These are phyloP conservation scores for Yponomeuta sedellus DNA, from an alignment of 2,888 invertebrate species.

Conservation along the genomic window DNA sequence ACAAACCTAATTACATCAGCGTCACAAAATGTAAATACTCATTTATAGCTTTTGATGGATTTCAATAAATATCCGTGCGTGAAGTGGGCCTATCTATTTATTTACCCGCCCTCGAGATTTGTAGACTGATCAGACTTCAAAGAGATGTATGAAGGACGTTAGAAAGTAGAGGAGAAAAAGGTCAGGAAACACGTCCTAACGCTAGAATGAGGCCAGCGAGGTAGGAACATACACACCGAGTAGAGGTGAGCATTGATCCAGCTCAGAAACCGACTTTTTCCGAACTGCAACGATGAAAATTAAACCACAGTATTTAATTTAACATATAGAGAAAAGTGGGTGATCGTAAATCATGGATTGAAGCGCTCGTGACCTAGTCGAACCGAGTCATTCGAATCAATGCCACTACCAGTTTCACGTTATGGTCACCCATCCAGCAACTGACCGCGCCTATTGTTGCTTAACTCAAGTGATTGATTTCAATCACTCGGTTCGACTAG, in stretches of 20 bases:
- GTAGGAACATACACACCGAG: neutral
- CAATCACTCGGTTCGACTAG: too few species aligned
- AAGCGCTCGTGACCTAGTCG: too few species aligned
- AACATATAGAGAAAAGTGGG: too few species aligned
- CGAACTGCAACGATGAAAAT: too few species aligned
- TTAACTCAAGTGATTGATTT: too few species aligned
- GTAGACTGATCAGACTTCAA: conserved; percentile 2
- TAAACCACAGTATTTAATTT: too few species aligned
- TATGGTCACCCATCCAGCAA: too few species aligned
- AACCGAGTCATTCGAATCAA: too few species aligned
- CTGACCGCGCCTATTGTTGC: too few species aligned
- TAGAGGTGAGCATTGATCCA: neutral
- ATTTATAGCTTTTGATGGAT: neutral
- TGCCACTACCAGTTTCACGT: too few species aligned
- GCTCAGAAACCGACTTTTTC: neutral
- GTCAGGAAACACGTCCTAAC: conserved; percentile 8
- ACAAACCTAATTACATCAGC: too few species aligned
- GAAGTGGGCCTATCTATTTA: neutral
- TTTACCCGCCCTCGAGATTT: neutral
- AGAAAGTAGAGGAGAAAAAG: neutral
- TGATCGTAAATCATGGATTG: too few species aligned
- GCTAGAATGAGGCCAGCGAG: conserved; percentile 1
- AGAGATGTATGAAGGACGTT: neutral
- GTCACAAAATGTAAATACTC: neutral
- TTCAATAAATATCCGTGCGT: neutral